phyloP scores from a whole-genome alignment of 2,888 invertebrate genomes.

The Temnothorax ravouxi region DNA sequence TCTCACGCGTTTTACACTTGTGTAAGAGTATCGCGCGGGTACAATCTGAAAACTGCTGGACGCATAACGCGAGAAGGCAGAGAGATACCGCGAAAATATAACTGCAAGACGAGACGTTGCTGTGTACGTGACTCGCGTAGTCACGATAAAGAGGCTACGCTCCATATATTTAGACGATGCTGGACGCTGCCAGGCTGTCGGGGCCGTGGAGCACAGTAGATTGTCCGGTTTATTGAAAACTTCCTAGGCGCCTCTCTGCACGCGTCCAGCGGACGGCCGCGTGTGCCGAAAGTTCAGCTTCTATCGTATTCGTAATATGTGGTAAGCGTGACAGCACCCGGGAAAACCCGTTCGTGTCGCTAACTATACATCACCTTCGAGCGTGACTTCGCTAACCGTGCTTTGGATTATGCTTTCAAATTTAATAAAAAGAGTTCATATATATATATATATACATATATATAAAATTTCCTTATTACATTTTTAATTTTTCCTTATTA shows the following conservation, averaged over 20 bases:
- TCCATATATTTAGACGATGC: not conserved
- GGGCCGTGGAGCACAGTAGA: constrained; percentile 27
- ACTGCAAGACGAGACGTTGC: constrained; percentile 16
- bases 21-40: not conserved
- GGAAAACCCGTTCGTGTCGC: not conserved
- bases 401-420: not conserved
- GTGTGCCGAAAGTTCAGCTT: constrained; percentile 35
- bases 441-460: no score
- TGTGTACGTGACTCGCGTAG: not conserved
- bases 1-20: not conserved
- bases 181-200: constrained; percentile 49
- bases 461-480: no score
- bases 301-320: constrained; percentile 5
- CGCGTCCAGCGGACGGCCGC: not conserved
- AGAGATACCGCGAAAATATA: constrained; percentile 41
- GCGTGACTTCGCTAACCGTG: not conserved
- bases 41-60: not conserved
- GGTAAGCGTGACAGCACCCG: constrained; percentile 17
- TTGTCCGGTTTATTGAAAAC: constrained; percentile 63
- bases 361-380: constrained; percentile 6
- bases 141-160: constrained; percentile 52
- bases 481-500: no score
- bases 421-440: no score
- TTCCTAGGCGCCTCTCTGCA: constrained; percentile 41
- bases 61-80: not conserved